phyloP scores from a whole-genome alignment of 1,140 invertebrate genomes.

The silkworm (Bombyx mori) region DNA sequence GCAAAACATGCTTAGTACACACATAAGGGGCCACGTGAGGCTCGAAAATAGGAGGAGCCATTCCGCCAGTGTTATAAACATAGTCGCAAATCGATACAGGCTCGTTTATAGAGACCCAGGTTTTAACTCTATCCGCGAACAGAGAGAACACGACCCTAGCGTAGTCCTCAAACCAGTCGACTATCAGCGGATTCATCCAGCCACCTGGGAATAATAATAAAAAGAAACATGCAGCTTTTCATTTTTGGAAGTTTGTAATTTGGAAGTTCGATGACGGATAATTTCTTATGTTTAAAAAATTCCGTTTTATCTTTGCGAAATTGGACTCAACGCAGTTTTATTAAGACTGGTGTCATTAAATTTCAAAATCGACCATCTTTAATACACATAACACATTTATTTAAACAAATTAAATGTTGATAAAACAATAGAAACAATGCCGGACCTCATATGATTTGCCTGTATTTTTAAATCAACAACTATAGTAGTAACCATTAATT shows the following conservation, averaged over 20 bases:
- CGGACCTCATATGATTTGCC: too few relatives aligned
- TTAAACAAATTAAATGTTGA: too few relatives aligned
- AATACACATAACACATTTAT: not conserved
- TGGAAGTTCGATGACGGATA: not conserved
- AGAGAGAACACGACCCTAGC: constrained; percentile 39
- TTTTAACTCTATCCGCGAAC: constrained; percentile 60
- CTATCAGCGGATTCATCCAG: constrained; percentile 65
- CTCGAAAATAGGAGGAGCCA: constrained; percentile 57
- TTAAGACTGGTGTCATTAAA: not conserved
- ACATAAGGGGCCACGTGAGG: constrained; percentile 24
- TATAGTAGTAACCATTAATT: too few relatives aligned
- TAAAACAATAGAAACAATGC: too few relatives aligned
- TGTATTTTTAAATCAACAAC: too few relatives aligned
- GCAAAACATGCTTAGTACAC: constrained; percentile 16
- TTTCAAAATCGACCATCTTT: not conserved
- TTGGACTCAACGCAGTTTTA: not conserved
- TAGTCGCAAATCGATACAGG: constrained; percentile 37
- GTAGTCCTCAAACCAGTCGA: constrained; percentile 55
- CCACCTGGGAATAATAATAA: constrained; percentile 58
- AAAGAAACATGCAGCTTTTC: not conserved
- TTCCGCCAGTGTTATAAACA: constrained; percentile 46
- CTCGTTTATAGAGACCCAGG: constrained; percentile 37
- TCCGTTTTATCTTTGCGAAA: not conserved
- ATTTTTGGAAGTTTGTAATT: not conserved
- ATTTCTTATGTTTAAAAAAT: not conserved